Conservation (phyloP, 2,113 vertebrate genomes). For the Pyxicephalus adspersus region DNA sequence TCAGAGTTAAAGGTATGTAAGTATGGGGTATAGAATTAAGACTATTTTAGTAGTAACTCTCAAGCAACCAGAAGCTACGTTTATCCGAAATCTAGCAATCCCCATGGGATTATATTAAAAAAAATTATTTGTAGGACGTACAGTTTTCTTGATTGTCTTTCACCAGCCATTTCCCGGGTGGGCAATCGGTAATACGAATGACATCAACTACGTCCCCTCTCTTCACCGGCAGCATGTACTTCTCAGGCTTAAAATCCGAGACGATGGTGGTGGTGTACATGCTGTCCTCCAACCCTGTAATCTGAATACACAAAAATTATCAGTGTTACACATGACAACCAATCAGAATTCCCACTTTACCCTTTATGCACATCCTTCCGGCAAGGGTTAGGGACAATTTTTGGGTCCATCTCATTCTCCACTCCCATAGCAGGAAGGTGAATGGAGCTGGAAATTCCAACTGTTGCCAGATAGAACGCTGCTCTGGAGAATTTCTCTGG, state of each 20-base stretch:
- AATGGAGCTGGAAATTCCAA: too few relatives aligned
- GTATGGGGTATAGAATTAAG: too few relatives aligned
- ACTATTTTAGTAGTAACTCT: too few relatives aligned
- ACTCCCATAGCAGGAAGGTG: too few relatives aligned
- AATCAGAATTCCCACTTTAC: neutral
- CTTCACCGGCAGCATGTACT: slow-evolving; percentile 62
- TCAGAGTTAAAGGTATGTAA: too few relatives aligned
- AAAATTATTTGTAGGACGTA: slow-evolving; percentile 61
- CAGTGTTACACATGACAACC: neutral
- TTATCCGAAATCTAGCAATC: too few relatives aligned
- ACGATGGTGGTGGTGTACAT: slow-evolving; percentile 64
- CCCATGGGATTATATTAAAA: too few relatives aligned
- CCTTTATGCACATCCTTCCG: too few relatives aligned
- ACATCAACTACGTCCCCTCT: slow-evolving; percentile 66
- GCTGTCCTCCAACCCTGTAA: slow-evolving; percentile 69
- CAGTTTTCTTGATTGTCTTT: slow-evolving; percentile 70
- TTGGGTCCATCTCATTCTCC: too few relatives aligned
- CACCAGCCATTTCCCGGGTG: slow-evolving; percentile 72
- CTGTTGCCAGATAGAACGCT: too few relatives aligned
- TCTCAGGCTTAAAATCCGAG: slow-evolving; percentile 64
- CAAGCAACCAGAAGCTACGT: too few relatives aligned
- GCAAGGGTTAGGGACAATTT: slow-evolving; percentile 22
- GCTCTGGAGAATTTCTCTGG: too few relatives aligned
- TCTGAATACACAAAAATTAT: slow-evolving; percentile 61
- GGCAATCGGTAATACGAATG: slow-evolving; percentile 66